phyloP scores from a whole-genome alignment of 1,140 invertebrate species.

The Drosophila ananassae region DNA sequence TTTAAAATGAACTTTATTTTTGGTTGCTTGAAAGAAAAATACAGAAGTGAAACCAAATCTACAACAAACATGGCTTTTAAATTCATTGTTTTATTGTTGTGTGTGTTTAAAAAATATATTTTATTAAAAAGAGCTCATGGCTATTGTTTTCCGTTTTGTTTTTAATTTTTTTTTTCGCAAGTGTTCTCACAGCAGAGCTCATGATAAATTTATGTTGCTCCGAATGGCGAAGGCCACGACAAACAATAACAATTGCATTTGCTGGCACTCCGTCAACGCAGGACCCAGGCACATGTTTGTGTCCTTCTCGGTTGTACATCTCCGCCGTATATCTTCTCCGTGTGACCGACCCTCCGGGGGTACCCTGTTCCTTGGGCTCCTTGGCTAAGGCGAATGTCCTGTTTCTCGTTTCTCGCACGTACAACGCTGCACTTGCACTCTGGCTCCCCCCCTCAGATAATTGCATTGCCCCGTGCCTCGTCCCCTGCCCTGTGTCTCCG shows the following conservation, averaged over 20 bases:
- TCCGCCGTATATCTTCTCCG: slow-evolving; percentile 16
- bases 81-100: neutral
- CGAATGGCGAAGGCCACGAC: slow-evolving; percentile 37
- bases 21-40: too few relatives aligned
- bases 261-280: slow-evolving; percentile 50
- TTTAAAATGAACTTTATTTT: too few relatives aligned
- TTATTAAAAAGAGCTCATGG: neutral
- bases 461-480: slow-evolving; percentile 58
- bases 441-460: slow-evolving; percentile 64
- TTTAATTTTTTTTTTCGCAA: slow-evolving; percentile 3
- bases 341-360: neutral
- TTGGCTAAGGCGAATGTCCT: slow-evolving; percentile 66
- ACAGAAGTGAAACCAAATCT: too few relatives aligned
- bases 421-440: slow-evolving; percentile 57
- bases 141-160: neutral
- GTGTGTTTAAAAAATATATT: neutral
- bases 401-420: slow-evolving; percentile 65
- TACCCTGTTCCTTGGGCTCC: neutral
- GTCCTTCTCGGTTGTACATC: slow-evolving; percentile 29
- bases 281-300: slow-evolving; percentile 48
- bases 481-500: neutral
- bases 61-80: too few relatives aligned
- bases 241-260: slow-evolving; percentile 59
- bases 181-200: slow-evolving; percentile 25
- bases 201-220: slow-evolving; percentile 42